Base-by-base conservation (phyloP, 2,113 vertebrate species). In the Rhinolophus ferrumequinum region DNA sequence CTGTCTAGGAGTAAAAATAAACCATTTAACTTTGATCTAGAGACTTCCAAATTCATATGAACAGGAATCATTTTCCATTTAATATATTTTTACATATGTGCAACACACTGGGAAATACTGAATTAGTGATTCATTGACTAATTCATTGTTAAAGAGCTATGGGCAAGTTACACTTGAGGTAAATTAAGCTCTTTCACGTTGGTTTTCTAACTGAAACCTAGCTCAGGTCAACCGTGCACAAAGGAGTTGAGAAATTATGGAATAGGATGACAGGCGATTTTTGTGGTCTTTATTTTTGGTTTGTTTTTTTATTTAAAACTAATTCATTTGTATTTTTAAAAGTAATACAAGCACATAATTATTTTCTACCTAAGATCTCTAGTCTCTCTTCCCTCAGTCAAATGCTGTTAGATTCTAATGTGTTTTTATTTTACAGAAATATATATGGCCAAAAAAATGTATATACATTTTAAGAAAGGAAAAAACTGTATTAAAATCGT, bases 41-140 rank as follows among this genome's bases (percentile, higher is more conserved):
- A 84, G 75, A 9, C 41, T 92, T 88, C n/a, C 38, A 85, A 70
- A 89, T 89, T 85, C n/a, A 41, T 76, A 64, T 62, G 44, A 90
- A 86, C 14, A 80, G n/a, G 66, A 88, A 75, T 86, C 85, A n/a
- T 70, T 94, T 89, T 96, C 44, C 12, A 94, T 12, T 56, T 69
- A 94, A 54, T 89, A 52, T 85, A 52, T 54, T 54, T 56, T 26
- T 54, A 94, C 15, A 35, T 85, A 52, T 69, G 80, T 92, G 28
- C 50, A 89, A 89, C 50, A 81, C 38, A 69, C n/a, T 83, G 47
- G 24, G 3, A 79, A 92, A 58, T 92, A 66, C 22, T 92, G 24
- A 81, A 90, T 70, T 77, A 58, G 33, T 89, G n/a, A 60, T 44
- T 69, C 56, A 73, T 85, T 67, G 24, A 72, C 30, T 96, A n/a